Percentiles rank a stretch among this genome's conserved stretches.
Evolutionary conservation across 1,140 invertebrate genomes (phyloP).

Genomic region (Cydia pomonella): DNA sequence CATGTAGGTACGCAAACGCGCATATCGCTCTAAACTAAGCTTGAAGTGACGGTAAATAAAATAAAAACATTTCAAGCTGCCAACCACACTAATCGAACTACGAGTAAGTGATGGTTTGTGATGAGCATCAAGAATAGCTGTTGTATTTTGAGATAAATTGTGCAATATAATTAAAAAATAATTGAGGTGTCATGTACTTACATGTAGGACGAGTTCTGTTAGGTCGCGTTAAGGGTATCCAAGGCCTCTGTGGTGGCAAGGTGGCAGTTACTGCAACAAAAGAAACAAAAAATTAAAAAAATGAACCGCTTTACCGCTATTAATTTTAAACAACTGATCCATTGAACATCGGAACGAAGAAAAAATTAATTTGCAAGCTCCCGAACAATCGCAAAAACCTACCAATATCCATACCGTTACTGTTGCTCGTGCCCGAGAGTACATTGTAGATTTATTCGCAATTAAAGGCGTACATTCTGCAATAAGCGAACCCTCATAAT

Average conservation of each 20-base stretch:
- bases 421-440: slow-evolving; percentile 48
- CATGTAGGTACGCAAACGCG: background rate
- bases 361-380: slow-evolving; percentile 44
- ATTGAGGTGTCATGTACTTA: slow-evolving; percentile 81
- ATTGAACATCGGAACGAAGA: slow-evolving; percentile 23
- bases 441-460: slow-evolving; percentile 39
- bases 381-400: slow-evolving; percentile 39
- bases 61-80: background rate
- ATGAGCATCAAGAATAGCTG: background rate
- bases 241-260: slow-evolving; percentile 94
- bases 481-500: slow-evolving; percentile 37
- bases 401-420: slow-evolving; percentile 39
- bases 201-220: slow-evolving; percentile 92
- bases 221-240: slow-evolving; percentile 94
- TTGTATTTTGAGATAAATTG: background rate
- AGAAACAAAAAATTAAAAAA: slow-evolving; percentile 49
- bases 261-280: slow-evolving; percentile 92
- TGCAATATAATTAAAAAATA: slow-evolving; percentile 3
- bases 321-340: slow-evolving; percentile 29
- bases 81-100: background rate
- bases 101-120: background rate
- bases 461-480: slow-evolving; percentile 38
- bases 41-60: background rate
- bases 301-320: slow-evolving; percentile 20
- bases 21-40: background rate